phyloP scores from a whole-genome alignment of 2,888 invertebrate genomes.

The Lottia gigantea region DNA sequence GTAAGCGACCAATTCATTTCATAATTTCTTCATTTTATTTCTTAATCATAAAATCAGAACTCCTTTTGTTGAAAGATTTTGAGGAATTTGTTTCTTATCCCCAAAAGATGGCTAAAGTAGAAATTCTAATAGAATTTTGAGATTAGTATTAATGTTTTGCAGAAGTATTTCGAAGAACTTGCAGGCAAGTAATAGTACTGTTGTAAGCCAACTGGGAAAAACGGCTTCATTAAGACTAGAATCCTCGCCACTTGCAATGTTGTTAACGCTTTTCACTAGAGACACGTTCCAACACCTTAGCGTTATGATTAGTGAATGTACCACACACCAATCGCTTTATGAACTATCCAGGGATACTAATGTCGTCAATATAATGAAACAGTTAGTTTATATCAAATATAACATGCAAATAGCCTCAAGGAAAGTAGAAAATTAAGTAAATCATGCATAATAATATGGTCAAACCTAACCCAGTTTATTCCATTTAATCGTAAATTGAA shows the following conservation, averaged over 20 bases:
- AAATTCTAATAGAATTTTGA: too few relatives aligned
- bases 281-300: slow-evolving; percentile 2
- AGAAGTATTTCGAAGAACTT: too few relatives aligned
- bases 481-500: slow-evolving; percentile 6
- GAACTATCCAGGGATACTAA: not conserved
- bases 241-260: slow-evolving; percentile 6
- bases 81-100: too few relatives aligned
- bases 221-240: not conserved
- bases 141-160: too few relatives aligned
- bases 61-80: too few relatives aligned
- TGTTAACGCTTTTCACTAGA: not conserved
- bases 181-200: not conserved
- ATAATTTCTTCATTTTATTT: too few relatives aligned
- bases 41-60: too few relatives aligned
- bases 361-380: slow-evolving; percentile 4
- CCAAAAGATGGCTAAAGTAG: too few relatives aligned
- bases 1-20: too few relatives aligned
- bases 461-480: slow-evolving; percentile 8
- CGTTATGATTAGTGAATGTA: not conserved
- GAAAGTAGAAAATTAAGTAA: slow-evolving; percentile 10
- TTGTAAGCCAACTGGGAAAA: not conserved
- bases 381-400: slow-evolving; percentile 8
- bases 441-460: slow-evolving; percentile 11
- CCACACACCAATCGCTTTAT: not conserved
- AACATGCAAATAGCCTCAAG: slow-evolving; percentile 9